A percentile compares a stretch with the other conserved stretches of the same genome.
phyloP scores from a whole-genome alignment of 2,113 vertebrate genomes.

The Bolborhynchus lineola region DNA sequence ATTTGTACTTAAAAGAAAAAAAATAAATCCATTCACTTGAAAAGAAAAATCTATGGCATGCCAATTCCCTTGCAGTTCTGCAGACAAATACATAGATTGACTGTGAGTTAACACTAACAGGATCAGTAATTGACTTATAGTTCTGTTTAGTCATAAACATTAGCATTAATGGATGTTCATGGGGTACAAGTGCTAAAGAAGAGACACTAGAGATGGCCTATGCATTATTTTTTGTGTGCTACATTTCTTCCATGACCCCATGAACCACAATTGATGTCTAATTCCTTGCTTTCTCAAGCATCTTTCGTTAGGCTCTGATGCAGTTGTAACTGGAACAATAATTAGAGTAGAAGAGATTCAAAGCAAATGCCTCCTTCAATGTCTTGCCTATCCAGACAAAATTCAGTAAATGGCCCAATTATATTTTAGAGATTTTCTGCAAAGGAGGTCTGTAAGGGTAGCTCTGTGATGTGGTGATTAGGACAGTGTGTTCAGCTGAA shows the following conservation, averaged over 20 bases:
- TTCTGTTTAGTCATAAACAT: constrained; percentile 61
- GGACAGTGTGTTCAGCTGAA: background rate
- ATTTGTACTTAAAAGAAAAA: background rate
- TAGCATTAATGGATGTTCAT: constrained; percentile 48
- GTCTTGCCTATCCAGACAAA: constrained; percentile 21
- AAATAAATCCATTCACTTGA: background rate
- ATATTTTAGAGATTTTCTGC: background rate
- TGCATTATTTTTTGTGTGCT: constrained; percentile 8
- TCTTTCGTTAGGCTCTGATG: constrained; percentile 40
- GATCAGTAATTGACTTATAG: constrained; percentile 56
- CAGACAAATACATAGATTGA: constrained; percentile 51
- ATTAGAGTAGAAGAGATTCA: constrained; percentile 44
- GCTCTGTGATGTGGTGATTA: background rate
- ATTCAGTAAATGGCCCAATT: constrained; percentile 51
- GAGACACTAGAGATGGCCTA: constrained; percentile 9
- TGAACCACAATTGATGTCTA: constrained; percentile 46
- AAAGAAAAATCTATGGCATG: constrained; percentile 9
- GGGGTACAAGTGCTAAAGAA: constrained; percentile 33
- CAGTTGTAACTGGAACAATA: constrained; percentile 19
- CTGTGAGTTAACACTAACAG: constrained; percentile 50
- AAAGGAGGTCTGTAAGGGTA: background rate
- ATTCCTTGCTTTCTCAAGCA: constrained; percentile 46
- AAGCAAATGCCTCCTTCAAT: constrained; percentile 37
- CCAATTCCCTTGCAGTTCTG: background rate
- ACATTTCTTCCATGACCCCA: constrained; percentile 46